Conservation (phyloP, 2,797 vertebrate species). For the Ctenopoma kingsleyae region DNA sequence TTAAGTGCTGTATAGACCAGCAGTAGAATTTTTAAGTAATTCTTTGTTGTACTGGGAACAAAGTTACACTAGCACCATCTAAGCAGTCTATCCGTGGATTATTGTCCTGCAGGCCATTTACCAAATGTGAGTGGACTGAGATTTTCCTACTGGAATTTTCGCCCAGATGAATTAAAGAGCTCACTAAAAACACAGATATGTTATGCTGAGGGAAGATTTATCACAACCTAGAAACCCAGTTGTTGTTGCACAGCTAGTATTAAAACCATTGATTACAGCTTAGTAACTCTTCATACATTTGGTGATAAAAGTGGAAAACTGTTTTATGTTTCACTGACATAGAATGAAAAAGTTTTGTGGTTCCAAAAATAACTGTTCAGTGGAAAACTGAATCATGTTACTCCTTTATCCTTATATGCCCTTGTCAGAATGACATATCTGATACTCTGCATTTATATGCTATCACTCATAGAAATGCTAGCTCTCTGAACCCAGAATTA, state of each 20-base stretch:
- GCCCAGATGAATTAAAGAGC: no score
- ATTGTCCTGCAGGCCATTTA: background rate
- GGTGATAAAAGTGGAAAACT: background rate
- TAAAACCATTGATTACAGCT: background rate
- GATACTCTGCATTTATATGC: conserved; percentile 6
- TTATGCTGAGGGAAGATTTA: background rate
- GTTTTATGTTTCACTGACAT: no score
- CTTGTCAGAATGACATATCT: conserved; percentile 19
- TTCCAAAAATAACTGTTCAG: background rate
- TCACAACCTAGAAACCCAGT: background rate
- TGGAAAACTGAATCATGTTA: background rate
- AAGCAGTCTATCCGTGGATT: background rate
- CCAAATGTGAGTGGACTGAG: background rate
- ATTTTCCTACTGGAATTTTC: background rate
- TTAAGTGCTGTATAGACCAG: no score
- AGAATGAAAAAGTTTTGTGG: background rate
- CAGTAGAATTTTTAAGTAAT: no score
- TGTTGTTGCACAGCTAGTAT: background rate
- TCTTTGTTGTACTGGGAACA: no score
- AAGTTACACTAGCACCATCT: background rate
- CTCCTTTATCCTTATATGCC: background rate
- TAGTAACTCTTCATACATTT: background rate
- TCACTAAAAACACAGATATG: no score
- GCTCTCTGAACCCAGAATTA: conserved; percentile 23
- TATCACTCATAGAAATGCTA: conserved; percentile 17